These are phyloP conservation scores for Epinephelus lanceolatus DNA, from an alignment of 2,113 vertebrate genomes.

Conservation along the genomic window DNA sequence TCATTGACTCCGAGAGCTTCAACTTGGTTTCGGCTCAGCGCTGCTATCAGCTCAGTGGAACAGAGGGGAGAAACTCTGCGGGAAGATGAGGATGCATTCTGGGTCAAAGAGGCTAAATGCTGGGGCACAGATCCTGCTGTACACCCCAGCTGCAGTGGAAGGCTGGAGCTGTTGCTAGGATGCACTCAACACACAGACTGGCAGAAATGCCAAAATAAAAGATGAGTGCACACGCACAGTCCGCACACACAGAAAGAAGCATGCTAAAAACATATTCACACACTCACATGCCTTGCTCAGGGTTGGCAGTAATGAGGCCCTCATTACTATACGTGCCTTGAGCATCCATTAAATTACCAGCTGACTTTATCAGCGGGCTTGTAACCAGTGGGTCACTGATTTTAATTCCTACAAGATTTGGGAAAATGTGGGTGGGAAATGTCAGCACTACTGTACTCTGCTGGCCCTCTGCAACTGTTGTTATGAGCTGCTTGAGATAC, in stretches of 20 bases:
- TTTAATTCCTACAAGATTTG: slow-evolving; percentile 30
- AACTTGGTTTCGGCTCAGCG: slow-evolving; percentile 47
- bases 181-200: slow-evolving; percentile 9
- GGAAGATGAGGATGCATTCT: slow-evolving; percentile 55
- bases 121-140: slow-evolving; percentile 31
- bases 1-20: slow-evolving; percentile 60
- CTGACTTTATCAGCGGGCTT: slow-evolving; percentile 45
- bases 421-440: slow-evolving; percentile 21
- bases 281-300: slow-evolving; percentile 4
- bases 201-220: slow-evolving; percentile 24
- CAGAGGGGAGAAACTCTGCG: slow-evolving; percentile 44
- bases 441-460: slow-evolving; percentile 5
- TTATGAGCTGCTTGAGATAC: neutral
- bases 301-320: slow-evolving; percentile 50
- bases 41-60: slow-evolving; percentile 47
- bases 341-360: slow-evolving; percentile 52
- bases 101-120: slow-evolving; percentile 68
- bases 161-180: slow-evolving; percentile 30
- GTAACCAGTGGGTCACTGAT: slow-evolving; percentile 45
- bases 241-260: slow-evolving; percentile 1
- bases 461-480: neutral
- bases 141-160: slow-evolving; percentile 19
- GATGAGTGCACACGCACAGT: neutral
- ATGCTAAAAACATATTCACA: slow-evolving; percentile 14
- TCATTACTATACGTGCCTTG: slow-evolving; percentile 32